These are phyloP conservation scores for Chaenodraco wilsoni DNA, from an alignment of 2,797 vertebrate species.

Conservation along the genomic window DNA sequence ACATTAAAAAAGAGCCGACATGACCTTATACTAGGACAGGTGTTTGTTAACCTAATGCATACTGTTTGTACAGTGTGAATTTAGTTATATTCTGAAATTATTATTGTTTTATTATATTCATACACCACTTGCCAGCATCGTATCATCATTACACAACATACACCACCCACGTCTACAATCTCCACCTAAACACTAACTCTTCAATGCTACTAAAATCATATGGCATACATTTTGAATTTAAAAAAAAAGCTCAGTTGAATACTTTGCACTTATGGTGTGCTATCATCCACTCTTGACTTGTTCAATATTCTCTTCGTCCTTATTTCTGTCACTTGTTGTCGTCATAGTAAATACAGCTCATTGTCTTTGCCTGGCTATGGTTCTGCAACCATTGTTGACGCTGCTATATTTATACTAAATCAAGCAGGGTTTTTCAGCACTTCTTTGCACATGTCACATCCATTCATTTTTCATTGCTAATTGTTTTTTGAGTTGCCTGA, in stretches of 20 bases:
- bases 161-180: neutral
- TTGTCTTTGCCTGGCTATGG: conserved; percentile 4
- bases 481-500: conserved; percentile 28
- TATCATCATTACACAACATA: neutral
- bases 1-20: neutral
- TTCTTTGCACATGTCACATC: conserved; percentile 17
- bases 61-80: neutral
- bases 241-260: too few relatives aligned
- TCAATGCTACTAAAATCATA: neutral
- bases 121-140: neutral
- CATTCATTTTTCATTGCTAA: conserved; percentile 29
- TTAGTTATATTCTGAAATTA: neutral
- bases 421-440: conserved; percentile 32
- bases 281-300: neutral
- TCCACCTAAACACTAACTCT: neutral
- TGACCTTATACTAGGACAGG: neutral
- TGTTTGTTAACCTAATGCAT: neutral
- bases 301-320: neutral
- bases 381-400: conserved; percentile 2
- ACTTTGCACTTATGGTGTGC: neutral
- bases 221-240: neutral
- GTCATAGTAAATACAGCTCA: conserved; percentile 25
- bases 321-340: neutral
- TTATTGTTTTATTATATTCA: neutral
- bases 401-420: conserved; percentile 27